Conservation (phyloP, 2,113 vertebrate genomes). For the Nycticryphes semicollaris region DNA sequence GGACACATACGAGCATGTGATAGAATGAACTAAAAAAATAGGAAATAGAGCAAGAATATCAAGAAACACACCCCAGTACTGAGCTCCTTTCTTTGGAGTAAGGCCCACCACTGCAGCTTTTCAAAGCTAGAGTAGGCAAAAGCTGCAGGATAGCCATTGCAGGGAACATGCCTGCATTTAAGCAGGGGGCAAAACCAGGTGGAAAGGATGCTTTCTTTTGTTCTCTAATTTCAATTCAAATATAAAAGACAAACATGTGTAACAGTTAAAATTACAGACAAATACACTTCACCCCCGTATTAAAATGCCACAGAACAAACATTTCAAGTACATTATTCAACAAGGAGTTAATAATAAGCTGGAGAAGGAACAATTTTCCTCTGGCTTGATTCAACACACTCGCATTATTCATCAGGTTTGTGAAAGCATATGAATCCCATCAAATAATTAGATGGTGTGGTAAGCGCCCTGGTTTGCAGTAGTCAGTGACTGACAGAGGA, state of each 20-base stretch:
- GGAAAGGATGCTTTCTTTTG: neutral
- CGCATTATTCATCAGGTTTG: constrained; percentile 21
- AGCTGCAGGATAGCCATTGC: neutral
- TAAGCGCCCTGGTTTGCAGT: neutral
- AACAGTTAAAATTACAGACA: neutral
- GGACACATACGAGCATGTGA: accelerated
- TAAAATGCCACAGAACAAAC: neutral
- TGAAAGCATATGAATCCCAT: constrained; percentile 12
- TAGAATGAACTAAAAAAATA: neutral
- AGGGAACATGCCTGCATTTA: neutral
- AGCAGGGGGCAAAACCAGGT: neutral
- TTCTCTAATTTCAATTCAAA: neutral
- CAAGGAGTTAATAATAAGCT: constrained; percentile 18
- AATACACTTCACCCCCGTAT: neutral
- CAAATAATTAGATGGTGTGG: neutral
- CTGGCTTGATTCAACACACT: neutral
- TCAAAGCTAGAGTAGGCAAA: neutral
- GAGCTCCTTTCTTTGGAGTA: neutral
- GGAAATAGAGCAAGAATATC: neutral
- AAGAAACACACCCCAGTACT: neutral
- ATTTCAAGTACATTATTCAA: neutral
- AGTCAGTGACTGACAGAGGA: neutral
- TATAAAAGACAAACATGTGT: neutral
- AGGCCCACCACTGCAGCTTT: neutral
- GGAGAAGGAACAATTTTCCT: neutral